Conservation (phyloP, 2,113 vertebrate genomes). For the Megalops atlanticus region DNA sequence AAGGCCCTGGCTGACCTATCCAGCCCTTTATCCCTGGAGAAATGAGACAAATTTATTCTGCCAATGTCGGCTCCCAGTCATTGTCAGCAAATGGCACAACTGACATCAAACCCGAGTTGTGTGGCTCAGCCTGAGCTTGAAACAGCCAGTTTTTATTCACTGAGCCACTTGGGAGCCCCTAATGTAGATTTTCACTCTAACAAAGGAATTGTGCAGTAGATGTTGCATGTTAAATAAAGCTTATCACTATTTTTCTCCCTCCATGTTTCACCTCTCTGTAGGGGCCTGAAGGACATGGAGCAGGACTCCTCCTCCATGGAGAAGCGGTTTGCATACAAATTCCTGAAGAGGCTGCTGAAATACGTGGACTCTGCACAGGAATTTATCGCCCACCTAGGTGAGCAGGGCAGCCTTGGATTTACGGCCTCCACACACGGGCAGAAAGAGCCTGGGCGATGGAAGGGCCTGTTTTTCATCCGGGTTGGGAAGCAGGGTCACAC, state of each 20-base stretch:
- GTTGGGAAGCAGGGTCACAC: neutral
- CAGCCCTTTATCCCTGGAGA: too few relatives aligned
- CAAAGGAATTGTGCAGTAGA: too few relatives aligned
- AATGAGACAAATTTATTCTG: too few relatives aligned
- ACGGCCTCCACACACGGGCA: neutral
- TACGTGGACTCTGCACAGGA: slow-evolving; percentile 97
- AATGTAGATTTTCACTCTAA: too few relatives aligned
- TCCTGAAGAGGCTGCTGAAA: slow-evolving; percentile 94
- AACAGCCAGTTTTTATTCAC: too few relatives aligned
- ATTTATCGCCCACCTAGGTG: slow-evolving; percentile 94
- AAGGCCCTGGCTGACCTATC: too few relatives aligned
- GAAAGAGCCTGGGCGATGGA: neutral
- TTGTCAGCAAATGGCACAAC: too few relatives aligned
- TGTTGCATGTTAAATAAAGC: too few relatives aligned
- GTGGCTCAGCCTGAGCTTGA: too few relatives aligned
- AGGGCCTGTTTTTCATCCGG: neutral
- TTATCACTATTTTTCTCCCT: neutral
- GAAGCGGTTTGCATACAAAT: slow-evolving; percentile 95
- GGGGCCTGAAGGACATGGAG: slow-evolving; percentile 86
- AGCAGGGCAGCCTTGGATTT: slow-evolving; percentile 33
- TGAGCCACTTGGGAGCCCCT: too few relatives aligned
- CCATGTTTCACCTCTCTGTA: slow-evolving; percentile 50
- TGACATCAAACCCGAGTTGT: too few relatives aligned
- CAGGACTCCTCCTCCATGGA: slow-evolving; percentile 95
- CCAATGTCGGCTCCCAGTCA: too few relatives aligned